A percentile compares a stretch with the other conserved stretches of the same genome.
phyloP scores from a whole-genome alignment of 1,140 invertebrate species.

The Meloidogyne floridensis region DNA sequence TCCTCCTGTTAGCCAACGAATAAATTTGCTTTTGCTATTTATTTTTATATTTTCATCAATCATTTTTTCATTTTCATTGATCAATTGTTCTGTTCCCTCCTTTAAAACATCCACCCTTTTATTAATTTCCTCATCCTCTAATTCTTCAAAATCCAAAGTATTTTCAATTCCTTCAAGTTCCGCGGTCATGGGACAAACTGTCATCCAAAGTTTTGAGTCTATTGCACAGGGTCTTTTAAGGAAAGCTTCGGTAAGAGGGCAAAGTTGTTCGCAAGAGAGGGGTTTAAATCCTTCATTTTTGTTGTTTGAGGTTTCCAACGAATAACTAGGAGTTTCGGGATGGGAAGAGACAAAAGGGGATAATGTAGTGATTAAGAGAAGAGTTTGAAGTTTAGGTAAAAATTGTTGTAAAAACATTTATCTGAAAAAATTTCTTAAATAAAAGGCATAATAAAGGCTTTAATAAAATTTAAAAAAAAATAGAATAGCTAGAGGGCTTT shows the following conservation, averaged over 20 bases:
- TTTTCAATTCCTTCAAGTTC: background rate
- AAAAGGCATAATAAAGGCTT: too few species aligned
- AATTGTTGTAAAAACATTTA: too few species aligned
- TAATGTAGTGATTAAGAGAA: too few species aligned
- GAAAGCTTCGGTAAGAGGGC: background rate
- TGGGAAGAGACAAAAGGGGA: too few species aligned
- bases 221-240: background rate
- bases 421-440: too few species aligned
- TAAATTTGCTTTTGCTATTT: background rate
- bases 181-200: background rate
- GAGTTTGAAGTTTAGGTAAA: too few species aligned
- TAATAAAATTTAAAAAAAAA: too few species aligned
- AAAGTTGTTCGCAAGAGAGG: background rate
- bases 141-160: background rate
- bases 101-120: background rate
- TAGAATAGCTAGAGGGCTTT: too few species aligned
- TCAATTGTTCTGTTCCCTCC: background rate
- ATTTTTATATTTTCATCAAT: conserved; percentile 2
- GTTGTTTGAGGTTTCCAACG: too few species aligned
- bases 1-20: background rate
- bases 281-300: background rate
- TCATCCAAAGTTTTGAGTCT: background rate
- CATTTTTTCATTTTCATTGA: background rate
- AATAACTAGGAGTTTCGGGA: too few species aligned
- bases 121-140: background rate